Evolutionary conservation across 64 coral and sea anemone species (phyloP).

Genomic region (Stichodactyla mertensii): DNA sequence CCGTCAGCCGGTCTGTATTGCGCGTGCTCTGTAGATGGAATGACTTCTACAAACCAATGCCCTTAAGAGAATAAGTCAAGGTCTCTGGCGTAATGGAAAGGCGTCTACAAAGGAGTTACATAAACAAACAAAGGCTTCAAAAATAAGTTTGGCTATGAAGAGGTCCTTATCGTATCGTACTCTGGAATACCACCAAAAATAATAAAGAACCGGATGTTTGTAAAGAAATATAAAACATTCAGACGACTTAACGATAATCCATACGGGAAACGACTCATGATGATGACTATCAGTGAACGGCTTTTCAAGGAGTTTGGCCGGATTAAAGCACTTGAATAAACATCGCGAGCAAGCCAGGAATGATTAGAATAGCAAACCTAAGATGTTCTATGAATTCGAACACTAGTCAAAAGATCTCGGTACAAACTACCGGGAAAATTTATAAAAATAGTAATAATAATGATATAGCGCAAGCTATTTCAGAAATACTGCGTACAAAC

Average conservation of each 20-base stretch:
- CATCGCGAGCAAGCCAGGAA: neutral
- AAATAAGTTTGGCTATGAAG: too few relatives aligned
- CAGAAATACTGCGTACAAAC: too few relatives aligned
- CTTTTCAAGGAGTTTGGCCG: neutral
- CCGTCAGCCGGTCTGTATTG: too few relatives aligned
- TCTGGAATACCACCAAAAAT: too few relatives aligned
- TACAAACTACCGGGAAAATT: too few relatives aligned
- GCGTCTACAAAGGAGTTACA: neutral
- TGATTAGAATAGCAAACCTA: neutral
- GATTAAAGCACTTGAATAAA: neutral
- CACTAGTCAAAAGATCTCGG: too few relatives aligned
- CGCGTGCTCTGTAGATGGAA: too few relatives aligned
- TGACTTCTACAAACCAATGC: neutral
- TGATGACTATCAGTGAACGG: neutral
- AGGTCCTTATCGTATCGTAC: too few relatives aligned
- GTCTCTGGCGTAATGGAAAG: neutral
- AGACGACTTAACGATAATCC: neutral
- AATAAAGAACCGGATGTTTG: neutral
- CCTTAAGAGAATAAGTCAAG: neutral
- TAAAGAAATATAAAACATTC: neutral
- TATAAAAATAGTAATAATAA: too few relatives aligned
- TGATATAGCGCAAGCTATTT: too few relatives aligned
- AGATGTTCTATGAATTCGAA: neutral
- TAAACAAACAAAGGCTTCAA: neutral
- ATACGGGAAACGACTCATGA: neutral